Conservation (phyloP, 1,140 invertebrate genomes). For the Drosophila truncata region DNA sequence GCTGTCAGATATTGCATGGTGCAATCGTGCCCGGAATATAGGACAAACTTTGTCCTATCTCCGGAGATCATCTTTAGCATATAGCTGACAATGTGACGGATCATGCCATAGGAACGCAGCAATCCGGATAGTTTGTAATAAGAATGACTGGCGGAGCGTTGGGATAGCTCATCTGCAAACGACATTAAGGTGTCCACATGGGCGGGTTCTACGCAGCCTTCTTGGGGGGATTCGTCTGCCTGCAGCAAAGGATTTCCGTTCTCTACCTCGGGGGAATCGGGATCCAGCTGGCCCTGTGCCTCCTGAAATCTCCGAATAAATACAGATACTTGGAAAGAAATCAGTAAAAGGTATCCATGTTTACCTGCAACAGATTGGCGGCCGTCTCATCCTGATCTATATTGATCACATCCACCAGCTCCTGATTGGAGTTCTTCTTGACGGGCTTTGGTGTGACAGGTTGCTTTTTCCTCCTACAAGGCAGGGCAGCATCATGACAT, state of each 20-base stretch:
- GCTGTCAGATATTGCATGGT: conserved; percentile 93
- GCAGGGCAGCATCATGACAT: conserved; percentile 92
- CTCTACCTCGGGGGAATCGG: conserved; percentile 28
- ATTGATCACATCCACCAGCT: conserved; percentile 82
- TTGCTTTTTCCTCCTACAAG: conserved; percentile 87
- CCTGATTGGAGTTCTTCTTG: conserved; percentile 64
- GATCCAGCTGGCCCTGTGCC: conserved; percentile 16
- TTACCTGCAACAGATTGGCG: conserved; percentile 44
- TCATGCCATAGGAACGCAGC: conserved; percentile 91
- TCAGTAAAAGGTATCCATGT: too few relatives aligned
- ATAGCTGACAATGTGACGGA: conserved; percentile 91
- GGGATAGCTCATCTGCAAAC: conserved; percentile 91
- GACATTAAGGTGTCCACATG: conserved; percentile 91
- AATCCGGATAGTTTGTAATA: conserved; percentile 89
- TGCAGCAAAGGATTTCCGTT: conserved; percentile 39
- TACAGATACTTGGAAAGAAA: background rate
- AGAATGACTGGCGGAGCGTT: conserved; percentile 88
- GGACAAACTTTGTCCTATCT: conserved; percentile 91
- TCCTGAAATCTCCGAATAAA: background rate
- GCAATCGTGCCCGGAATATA: conserved; percentile 97
- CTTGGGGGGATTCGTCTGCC: conserved; percentile 32
- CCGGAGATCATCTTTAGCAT: conserved; percentile 92
- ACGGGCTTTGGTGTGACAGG: conserved; percentile 27
- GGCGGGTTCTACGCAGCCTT: conserved; percentile 84
- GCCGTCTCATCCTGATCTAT: conserved; percentile 82